Evolutionary conservation across 2,888 invertebrate species (phyloP).

Genomic region (Cosmopolites sordidus): DNA sequence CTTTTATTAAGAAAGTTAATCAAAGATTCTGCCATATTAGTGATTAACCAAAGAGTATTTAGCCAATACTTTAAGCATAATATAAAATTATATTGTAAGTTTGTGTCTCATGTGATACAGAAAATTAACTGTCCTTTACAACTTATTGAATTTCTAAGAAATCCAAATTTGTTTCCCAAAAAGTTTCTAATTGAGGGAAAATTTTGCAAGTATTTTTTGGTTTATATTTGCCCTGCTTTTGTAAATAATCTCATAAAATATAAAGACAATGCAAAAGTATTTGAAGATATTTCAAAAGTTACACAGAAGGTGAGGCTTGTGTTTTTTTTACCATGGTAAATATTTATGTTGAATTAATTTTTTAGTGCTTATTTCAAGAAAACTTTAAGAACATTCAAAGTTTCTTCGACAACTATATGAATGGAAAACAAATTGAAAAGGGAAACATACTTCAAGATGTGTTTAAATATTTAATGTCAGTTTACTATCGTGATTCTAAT

Average conservation of each 20-base stretch:
- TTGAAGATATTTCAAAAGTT: conserved; percentile 25
- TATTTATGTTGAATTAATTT: conserved; percentile 22
- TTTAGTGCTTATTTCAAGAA: conserved; percentile 37
- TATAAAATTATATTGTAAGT: conserved; percentile 33
- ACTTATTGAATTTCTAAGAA: conserved; percentile 28
- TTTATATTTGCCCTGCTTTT: conserved; percentile 22
- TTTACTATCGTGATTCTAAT: neutral
- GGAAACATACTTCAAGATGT: conserved; percentile 27
- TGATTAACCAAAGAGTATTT: conserved; percentile 33
- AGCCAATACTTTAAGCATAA: conserved; percentile 38
- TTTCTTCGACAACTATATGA: conserved; percentile 31
- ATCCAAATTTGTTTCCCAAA: conserved; percentile 31
- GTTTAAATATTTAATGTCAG: conserved; percentile 30
- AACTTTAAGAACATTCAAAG: conserved; percentile 31
- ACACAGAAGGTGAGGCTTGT: conserved; percentile 31
- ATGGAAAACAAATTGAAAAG: conserved; percentile 18
- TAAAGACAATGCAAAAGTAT: conserved; percentile 22
- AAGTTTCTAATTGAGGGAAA: conserved; percentile 20
- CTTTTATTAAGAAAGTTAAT: conserved; percentile 3
- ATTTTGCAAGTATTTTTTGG: conserved; percentile 29
- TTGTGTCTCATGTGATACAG: conserved; percentile 30
- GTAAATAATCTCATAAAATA: conserved; percentile 24
- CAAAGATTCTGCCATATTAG: conserved; percentile 10
- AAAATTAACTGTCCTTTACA: conserved; percentile 20
- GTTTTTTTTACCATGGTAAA: neutral